Evolutionary conservation across 2,113 vertebrate genomes (phyloP), one percentile per base, ranked within the genome.

Genomic region (Cyanoliseus patagonus): DNA sequence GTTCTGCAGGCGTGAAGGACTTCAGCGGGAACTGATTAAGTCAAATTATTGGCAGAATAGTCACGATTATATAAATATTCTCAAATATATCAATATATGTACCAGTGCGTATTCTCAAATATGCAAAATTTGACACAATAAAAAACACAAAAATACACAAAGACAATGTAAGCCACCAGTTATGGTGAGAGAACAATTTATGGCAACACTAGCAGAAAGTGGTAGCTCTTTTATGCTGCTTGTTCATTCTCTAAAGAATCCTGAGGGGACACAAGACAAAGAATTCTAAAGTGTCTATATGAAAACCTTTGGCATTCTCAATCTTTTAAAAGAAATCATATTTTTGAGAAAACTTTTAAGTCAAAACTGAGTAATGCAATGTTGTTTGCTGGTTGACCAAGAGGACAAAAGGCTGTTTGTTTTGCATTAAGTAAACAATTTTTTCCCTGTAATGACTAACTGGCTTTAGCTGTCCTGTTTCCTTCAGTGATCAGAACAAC

Each of bases 121-220:
- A 24, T 24, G 22, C 57, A 35, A 7, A 35, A 35, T 35, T 35
- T 59, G 33, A 59, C 19, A 24, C 22, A 59, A 35, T n/a, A n/a
- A 35, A 59, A 59, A 59, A 10, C 16, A 59, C 33, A 59, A 24
- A 35, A 35, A 59, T 59, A 35, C 22, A 35, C 22, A 16, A 84
- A 64, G 30, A 7, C 9, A 14, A 0, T 25, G n/a, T 41, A 51
- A 2, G 11, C 16, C 5, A 4, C 8, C 11, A 8, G 15, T 9
- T 12, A 3, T 31, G 52, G 24, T 0, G 3, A 35, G 17, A 7
- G 7, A n/a, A n/a, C 0, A 0, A 3, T 41, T 53, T 77, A 17
- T 72, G 52, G 69, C 59, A 31, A 19, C 7, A 2, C 13, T 6
- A 4, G 19, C 10, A 27, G 41, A 64, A 90, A 31, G 30, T 5